A percentile compares a stretch with the other conserved stretches of the same genome.
phyloP scores from a whole-genome alignment of 2,113 vertebrate genomes.

The Triplophysa dalaica region DNA sequence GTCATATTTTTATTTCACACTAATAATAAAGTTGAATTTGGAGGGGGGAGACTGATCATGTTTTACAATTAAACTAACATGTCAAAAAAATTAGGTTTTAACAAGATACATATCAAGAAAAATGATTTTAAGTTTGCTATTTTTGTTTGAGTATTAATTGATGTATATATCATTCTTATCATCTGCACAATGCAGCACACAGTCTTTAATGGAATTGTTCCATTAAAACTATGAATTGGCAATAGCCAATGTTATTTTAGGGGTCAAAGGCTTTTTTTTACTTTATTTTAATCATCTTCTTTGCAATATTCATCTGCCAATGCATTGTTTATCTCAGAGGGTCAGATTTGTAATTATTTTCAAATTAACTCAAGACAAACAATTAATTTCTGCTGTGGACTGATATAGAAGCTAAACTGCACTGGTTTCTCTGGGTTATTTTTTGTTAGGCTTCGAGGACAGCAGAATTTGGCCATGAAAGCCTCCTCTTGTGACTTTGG shows the following conservation, averaged over 20 bases:
- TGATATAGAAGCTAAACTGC: conserved; percentile 32
- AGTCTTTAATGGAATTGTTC: conserved; percentile 23
- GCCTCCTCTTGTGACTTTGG: conserved; percentile 28
- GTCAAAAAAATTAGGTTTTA: neutral
- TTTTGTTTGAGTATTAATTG: conserved; percentile 21
- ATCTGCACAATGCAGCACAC: conserved; percentile 22
- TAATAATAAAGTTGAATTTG: no score
- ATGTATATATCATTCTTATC: conserved; percentile 16
- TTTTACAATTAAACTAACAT: neutral
- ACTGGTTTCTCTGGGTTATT: conserved; percentile 17
- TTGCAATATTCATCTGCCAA: conserved; percentile 26
- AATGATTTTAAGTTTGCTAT: neutral
- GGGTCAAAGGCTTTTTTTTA: conserved; percentile 16
- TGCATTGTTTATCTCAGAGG: conserved; percentile 43
- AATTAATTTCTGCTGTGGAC: conserved; percentile 45
- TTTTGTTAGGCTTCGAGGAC: conserved; percentile 28
- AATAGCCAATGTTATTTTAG: conserved; percentile 20
- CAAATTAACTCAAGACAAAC: conserved; percentile 48
- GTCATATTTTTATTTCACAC: no score
- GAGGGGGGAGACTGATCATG: no score
- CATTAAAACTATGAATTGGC: neutral
- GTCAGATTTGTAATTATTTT: conserved; percentile 53
- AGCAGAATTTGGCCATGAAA: conserved; percentile 19
- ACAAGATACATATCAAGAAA: neutral
- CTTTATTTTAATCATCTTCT: conserved; percentile 34